Evolutionary conservation across 2,888 invertebrate genomes (phyloP).

Genomic region (Pseudoips prasinana): DNA sequence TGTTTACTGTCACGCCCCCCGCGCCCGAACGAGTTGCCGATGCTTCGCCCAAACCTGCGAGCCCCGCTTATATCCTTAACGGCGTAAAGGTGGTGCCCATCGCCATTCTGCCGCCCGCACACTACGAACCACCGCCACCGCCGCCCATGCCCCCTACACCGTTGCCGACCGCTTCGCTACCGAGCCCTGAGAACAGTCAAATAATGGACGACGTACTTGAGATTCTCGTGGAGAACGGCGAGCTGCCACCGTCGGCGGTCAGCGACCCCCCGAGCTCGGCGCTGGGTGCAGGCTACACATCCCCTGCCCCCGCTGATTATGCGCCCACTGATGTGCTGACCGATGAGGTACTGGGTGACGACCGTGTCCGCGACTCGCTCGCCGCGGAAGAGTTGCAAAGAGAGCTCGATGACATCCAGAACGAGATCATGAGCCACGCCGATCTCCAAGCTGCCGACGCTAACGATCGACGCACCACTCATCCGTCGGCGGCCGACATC

Average conservation of each 20-base stretch:
- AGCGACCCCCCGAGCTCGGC: slow-evolving; percentile 78
- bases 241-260: slow-evolving; percentile 94
- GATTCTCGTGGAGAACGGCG: slow-evolving; percentile 96
- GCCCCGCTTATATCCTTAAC: slow-evolving; percentile 84
- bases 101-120: slow-evolving; percentile 70
- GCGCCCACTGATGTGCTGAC: slow-evolving; percentile 60
- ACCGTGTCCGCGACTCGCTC: slow-evolving; percentile 56
- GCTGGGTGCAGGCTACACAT: slow-evolving; percentile 44
- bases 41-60: slow-evolving; percentile 50
- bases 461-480: slow-evolving; percentile 38
- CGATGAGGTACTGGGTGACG: slow-evolving; percentile 56
- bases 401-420: slow-evolving; percentile 70
- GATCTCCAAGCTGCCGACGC: slow-evolving; percentile 54
- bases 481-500: slow-evolving; percentile 47
- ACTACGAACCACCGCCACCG: slow-evolving; percentile 59
- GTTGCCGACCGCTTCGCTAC: slow-evolving; percentile 53
- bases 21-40: slow-evolving; percentile 42
- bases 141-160: slow-evolving; percentile 62
- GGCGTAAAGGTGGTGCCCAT: slow-evolving; percentile 80
- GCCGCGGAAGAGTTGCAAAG: slow-evolving; percentile 69
- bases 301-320: slow-evolving; percentile 46
- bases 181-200: slow-evolving; percentile 83
- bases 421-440: slow-evolving; percentile 69
- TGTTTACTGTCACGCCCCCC: slow-evolving; percentile 69
- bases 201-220: slow-evolving; percentile 96